Percentiles rank a stretch among this genome's conserved stretches.
These are phyloP conservation scores for Tretioscincus oriximinensis DNA, from an alignment of 2,113 vertebrate species.

Conservation along the genomic window DNA sequence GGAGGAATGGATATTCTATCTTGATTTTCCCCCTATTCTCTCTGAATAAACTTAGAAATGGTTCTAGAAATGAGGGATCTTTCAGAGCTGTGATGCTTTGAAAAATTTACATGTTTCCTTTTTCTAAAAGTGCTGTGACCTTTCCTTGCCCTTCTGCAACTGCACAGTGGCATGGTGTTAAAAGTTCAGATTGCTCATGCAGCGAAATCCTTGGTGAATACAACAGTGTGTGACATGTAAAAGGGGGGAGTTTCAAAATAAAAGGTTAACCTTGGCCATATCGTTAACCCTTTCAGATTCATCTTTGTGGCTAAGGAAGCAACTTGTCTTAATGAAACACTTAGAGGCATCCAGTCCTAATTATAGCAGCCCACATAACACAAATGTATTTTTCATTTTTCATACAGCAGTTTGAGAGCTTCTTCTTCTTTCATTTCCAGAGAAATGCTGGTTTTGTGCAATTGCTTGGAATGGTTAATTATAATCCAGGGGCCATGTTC, in stretches of 20 bases:
- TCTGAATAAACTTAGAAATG: slow-evolving; percentile 39
- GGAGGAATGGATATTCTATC: neutral
- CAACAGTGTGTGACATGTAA: slow-evolving; percentile 51
- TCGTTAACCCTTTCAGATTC: slow-evolving; percentile 56
- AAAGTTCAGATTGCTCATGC: slow-evolving; percentile 59
- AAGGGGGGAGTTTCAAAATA: slow-evolving; percentile 65
- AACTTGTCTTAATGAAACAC: slow-evolving; percentile 24
- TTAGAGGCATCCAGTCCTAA: slow-evolving; percentile 44
- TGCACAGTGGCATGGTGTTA: slow-evolving; percentile 47
- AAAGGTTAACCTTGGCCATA: slow-evolving; percentile 58
- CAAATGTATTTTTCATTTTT: slow-evolving; percentile 27
- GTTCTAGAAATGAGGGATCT: slow-evolving; percentile 34
- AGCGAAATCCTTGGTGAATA: slow-evolving; percentile 67
- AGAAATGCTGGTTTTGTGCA: neutral
- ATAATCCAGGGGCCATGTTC: neutral
- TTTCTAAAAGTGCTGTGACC: slow-evolving; percentile 35
- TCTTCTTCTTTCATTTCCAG: neutral
- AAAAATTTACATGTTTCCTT: slow-evolving; percentile 54
- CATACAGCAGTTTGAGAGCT: slow-evolving; percentile 10
- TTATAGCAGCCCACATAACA: slow-evolving; percentile 39
- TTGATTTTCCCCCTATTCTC: slow-evolving; percentile 3
- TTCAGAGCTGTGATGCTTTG: slow-evolving; percentile 39
- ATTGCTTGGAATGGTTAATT: neutral
- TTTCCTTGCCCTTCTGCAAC: slow-evolving; percentile 34
- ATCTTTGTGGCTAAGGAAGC: slow-evolving; percentile 48